Percentiles rank a stretch among this genome's conserved stretches.
These are phyloP conservation scores for Xiphophorus birchmanni DNA, from an alignment of 2,797 vertebrate genomes.

Conservation along the genomic window DNA sequence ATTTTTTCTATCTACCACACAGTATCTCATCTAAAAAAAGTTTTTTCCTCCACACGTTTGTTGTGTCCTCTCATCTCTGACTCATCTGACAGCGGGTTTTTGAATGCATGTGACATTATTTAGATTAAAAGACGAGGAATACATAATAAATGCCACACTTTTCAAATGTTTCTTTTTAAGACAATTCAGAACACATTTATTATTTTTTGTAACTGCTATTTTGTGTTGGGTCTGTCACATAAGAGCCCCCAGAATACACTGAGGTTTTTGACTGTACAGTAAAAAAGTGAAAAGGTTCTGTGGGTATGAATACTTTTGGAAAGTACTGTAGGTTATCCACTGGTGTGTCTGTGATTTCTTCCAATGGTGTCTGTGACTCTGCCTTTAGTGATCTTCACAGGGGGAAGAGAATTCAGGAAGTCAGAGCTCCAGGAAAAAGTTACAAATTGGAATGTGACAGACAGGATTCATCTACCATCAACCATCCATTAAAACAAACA, in stretches of 20 bases:
- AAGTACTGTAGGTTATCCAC: not conserved
- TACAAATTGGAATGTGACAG: not conserved
- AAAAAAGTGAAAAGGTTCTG: not conserved
- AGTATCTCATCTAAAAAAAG: not conserved
- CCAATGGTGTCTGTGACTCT: not conserved
- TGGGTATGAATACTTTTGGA: not conserved
- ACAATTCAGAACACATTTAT: not conserved
- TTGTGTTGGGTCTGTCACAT: not conserved
- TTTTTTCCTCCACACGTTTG: not conserved
- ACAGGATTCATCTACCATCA: conserved; percentile 7
- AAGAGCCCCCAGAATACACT: not conserved
- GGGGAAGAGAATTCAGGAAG: not conserved
- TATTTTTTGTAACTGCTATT: not conserved
- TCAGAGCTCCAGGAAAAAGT: not conserved
- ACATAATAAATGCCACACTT: not conserved
- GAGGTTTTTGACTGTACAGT: not conserved
- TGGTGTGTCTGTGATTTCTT: not conserved
- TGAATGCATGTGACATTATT: not conserved
- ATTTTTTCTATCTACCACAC: not conserved
- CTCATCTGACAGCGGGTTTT: not conserved
- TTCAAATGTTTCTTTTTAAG: not conserved
- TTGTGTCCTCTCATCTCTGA: not conserved
- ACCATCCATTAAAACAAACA: conserved; percentile 3
- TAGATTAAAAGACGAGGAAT: not conserved
- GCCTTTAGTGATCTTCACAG: not conserved